Evolutionary conservation across 2,113 vertebrate genomes (phyloP).

Genomic region (Gambusia affinis): DNA sequence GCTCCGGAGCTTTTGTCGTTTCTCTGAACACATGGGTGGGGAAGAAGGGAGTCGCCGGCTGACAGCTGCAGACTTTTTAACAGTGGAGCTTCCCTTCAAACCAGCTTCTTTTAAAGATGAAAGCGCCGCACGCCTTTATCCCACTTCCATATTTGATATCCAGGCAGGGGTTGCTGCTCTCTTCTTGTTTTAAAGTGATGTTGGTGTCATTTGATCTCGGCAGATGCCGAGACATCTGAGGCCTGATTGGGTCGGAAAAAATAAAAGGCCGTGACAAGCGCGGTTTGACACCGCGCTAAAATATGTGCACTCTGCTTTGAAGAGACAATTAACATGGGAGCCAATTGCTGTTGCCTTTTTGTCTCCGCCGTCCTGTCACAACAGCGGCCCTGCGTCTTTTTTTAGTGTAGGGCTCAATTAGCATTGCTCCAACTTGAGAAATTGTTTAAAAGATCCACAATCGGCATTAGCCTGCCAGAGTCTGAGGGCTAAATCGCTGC

Average conservation of each 20-base stretch:
- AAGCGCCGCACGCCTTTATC: conserved; percentile 63
- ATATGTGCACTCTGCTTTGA: conserved; percentile 65
- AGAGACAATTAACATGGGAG: conserved; percentile 74
- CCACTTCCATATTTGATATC: conserved; percentile 72
- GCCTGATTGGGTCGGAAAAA: conserved; percentile 61
- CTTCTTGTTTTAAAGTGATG: conserved; percentile 72
- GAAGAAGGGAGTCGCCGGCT: conserved; percentile 53
- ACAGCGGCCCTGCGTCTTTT: conserved; percentile 60
- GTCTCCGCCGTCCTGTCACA: conserved; percentile 59
- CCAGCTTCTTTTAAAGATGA: conserved; percentile 73
- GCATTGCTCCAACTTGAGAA: conserved; percentile 55
- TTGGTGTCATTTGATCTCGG: conserved; percentile 75
- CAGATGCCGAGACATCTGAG: conserved; percentile 72
- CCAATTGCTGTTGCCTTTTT: conserved; percentile 61
- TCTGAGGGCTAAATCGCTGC: neutral
- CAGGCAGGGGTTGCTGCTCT: conserved; percentile 63
- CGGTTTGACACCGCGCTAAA: conserved; percentile 56
- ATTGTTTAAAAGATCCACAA: conserved; percentile 48
- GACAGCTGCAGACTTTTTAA: conserved; percentile 66
- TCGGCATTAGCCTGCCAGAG: conserved; percentile 31
- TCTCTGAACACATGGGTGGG: conserved; percentile 51
- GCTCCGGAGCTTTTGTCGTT: conserved; percentile 58
- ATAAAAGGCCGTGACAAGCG: conserved; percentile 40
- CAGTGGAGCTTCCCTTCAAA: conserved; percentile 60
- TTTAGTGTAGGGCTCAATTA: conserved; percentile 68